A percentile compares a stretch with the other conserved stretches of the same genome.
These are phyloP conservation scores for Odocoileus hemionus DNA, from an alignment of 2,113 vertebrate genomes.

Conservation along the genomic window DNA sequence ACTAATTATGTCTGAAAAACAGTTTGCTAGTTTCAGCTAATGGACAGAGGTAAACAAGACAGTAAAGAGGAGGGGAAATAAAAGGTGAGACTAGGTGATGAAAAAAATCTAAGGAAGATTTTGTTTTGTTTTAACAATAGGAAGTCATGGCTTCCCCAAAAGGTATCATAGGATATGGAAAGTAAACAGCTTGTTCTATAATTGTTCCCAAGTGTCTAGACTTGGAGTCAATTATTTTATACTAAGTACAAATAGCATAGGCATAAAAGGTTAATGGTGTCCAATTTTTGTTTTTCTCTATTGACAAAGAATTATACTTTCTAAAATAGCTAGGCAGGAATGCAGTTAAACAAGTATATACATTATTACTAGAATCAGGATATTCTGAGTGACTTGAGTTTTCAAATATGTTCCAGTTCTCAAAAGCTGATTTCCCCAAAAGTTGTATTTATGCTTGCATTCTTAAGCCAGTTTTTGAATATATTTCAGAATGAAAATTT, in stretches of 20 bases:
- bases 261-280: conserved; percentile 57
- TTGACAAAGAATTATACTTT: conserved; percentile 48
- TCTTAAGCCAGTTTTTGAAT: not conserved
- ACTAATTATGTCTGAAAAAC: not conserved
- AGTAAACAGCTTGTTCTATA: conserved; percentile 37
- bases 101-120: not conserved
- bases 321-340: conserved; percentile 39
- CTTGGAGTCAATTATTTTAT: conserved; percentile 44
- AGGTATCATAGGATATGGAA: not conserved
- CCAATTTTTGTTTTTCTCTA: conserved; percentile 15
- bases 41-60: not conserved
- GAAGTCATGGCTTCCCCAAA: conserved; percentile 18
- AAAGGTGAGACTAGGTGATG: not conserved
- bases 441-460: not conserved
- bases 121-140: not conserved
- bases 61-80: not conserved
- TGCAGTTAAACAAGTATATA: not conserved
- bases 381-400: conserved; percentile 38
- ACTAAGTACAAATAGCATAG: conserved; percentile 37
- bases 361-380: conserved; percentile 34
- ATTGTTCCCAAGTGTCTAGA: conserved; percentile 43
- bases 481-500: not conserved
- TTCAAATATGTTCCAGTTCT: not conserved
- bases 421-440: not conserved
- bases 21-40: not conserved